Base-by-base conservation (phyloP, 2,797 vertebrate species). In the Threskiornis aethiopicus region DNA sequence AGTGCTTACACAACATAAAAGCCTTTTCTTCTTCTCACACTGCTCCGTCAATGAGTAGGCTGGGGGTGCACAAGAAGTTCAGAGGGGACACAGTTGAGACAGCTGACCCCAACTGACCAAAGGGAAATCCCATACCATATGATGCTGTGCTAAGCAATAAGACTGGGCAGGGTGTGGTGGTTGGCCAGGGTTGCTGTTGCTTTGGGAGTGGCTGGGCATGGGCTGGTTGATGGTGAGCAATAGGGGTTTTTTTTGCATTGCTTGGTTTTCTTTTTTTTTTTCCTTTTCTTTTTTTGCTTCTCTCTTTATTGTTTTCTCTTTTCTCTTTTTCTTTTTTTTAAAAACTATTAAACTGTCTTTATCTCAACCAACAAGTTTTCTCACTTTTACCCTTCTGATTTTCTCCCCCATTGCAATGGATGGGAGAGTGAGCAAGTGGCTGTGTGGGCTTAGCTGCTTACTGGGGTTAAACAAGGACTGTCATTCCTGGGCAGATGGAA, bases 201-300 rank as follows among this genome's bases (percentile, higher is more conserved):
- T 57, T 33, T 2, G 6, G 20, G 55, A n/a, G 13, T 57, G 21
- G 17, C 17, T 46, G 22, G 28, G 17, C 22, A 26, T 33, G 13
- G 9, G 17, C 47, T 57, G 29, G 22, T 33, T 57, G 42, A 17
- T 57, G 22, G 17, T 47, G 2, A 47, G 42, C 28, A 81, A 26
- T 3, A 67, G 28, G 12, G 7, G 0, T 0, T 16, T 51, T 41
- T 77, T 76, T 51, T 77, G 6, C 8, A 42, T n/a, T 41, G 42
- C 13, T 52, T 62, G 10, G 29, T 52, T 37, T 58, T 46, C 7
- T 47, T 59, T 11, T 31, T 29, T 46, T 29, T 17, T 13, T 9
- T 17, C 11, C 8, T 28, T 29, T 37, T 31, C 10, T 9, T 31
- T 37, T 33, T 14, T 31, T 28, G 5, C 16, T 52, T 61, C 19